A percentile compares a stretch with the other conserved stretches of the same genome.
phyloP scores from a whole-genome alignment of 2,888 invertebrate genomes.

The Eupelmus urozonus region DNA sequence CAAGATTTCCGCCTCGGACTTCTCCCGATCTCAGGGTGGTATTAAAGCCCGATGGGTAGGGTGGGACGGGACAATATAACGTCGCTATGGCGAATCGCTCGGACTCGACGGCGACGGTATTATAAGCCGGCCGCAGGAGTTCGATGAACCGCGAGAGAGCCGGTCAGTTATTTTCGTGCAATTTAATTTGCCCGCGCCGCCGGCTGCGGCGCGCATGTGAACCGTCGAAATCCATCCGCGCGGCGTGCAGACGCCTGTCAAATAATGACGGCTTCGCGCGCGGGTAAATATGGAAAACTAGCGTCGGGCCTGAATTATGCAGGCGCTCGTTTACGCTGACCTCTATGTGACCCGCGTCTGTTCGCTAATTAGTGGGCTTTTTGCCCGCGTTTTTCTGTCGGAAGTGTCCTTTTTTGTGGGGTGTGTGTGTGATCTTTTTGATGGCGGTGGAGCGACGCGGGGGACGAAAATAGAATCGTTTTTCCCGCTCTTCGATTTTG shows the following conservation, averaged over 20 bases:
- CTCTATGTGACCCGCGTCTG: constrained; percentile 2
- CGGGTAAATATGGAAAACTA: neutral
- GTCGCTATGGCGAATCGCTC: too few relatives aligned
- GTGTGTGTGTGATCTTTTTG: neutral
- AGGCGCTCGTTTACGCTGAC: constrained; percentile 43
- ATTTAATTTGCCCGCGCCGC: constrained; percentile 60
- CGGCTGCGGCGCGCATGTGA: constrained; percentile 53
- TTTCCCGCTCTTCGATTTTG: constrained; percentile 4
- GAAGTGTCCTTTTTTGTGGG: neutral
- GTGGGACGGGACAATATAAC: too few relatives aligned
- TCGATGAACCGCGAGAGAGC: constrained; percentile 52
- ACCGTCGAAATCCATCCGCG: constrained; percentile 59
- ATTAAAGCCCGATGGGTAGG: too few relatives aligned
- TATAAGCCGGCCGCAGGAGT: constrained; percentile 8
- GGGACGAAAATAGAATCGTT: constrained; percentile 10
- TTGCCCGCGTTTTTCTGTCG: neutral
- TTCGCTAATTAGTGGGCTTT: neutral
- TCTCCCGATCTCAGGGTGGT: too few relatives aligned
- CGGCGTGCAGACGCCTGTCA: constrained; percentile 65
- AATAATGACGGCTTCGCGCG: constrained; percentile 63
- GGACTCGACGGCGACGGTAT: too few relatives aligned
- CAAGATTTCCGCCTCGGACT: neutral
- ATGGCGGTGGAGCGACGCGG: too few relatives aligned
- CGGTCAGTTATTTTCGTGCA: constrained; percentile 61
- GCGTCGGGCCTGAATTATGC: constrained; percentile 24